A percentile compares a stretch with the other conserved stretches of the same genome.
Conservation (phyloP, 2,113 vertebrate species). For the Bothrops jararaca region DNA sequence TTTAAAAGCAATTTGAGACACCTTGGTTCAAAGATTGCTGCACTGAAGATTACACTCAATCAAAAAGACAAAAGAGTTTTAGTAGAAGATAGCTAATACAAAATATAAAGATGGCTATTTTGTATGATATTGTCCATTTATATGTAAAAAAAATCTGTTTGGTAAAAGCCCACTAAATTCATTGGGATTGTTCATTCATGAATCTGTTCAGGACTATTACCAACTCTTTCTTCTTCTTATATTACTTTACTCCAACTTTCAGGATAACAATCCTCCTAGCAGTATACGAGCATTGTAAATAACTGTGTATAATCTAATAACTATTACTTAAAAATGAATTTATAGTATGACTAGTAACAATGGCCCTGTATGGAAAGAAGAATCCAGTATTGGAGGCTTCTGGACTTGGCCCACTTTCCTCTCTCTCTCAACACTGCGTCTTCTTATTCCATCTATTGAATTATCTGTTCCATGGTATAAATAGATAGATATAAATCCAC, state of each 20-base stretch:
- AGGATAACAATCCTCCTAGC: not conserved
- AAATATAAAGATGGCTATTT: not conserved
- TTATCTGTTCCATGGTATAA: not conserved
- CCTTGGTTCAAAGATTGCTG: not conserved
- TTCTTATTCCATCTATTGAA: not conserved
- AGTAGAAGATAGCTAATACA: not conserved
- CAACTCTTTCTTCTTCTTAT: not conserved
- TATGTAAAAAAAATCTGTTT: not conserved
- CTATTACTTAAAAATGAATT: not conserved
- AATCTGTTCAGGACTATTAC: too few species aligned
- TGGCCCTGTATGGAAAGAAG: not conserved
- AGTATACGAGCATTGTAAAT: not conserved
- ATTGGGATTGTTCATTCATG: not conserved
- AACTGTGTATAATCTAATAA: not conserved
- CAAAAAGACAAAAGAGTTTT: not conserved
- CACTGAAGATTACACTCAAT: not conserved
- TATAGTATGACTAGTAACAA: not conserved
- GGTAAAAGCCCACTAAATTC: not conserved
- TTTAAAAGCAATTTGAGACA: not conserved
- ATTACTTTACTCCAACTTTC: not conserved
- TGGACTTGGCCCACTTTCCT: not conserved
- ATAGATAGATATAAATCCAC: not conserved
- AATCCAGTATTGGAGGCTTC: not conserved
- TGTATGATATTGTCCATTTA: not conserved
- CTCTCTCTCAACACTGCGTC: not conserved